Conservation (phyloP, 2,113 vertebrate genomes). For the Perccottus glenii region DNA sequence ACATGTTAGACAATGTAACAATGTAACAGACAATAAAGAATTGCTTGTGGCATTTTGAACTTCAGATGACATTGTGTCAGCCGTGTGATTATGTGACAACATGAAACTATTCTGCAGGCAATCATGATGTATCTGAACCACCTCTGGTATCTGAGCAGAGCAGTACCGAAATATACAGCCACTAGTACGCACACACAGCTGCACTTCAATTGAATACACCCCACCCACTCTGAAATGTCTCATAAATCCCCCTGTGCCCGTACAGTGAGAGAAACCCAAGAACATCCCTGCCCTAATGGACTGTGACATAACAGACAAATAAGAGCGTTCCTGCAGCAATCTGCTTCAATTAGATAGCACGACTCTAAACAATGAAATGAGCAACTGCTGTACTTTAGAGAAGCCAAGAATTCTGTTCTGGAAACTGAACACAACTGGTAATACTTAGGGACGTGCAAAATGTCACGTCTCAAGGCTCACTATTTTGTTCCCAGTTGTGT, state of each 20-base stretch:
- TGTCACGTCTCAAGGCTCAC: slow-evolving; percentile 12
- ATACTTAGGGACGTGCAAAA: neutral
- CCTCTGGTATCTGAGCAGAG: slow-evolving; percentile 10
- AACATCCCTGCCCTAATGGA: slow-evolving; percentile 31
- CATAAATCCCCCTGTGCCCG: slow-evolving; percentile 31
- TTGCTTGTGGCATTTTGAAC: slow-evolving; percentile 21
- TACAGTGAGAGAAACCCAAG: slow-evolving; percentile 38
- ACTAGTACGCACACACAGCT: slow-evolving; percentile 9
- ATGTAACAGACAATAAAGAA: neutral
- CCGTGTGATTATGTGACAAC: slow-evolving; percentile 20
- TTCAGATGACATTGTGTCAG: slow-evolving; percentile 12
- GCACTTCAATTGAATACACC: slow-evolving; percentile 8
- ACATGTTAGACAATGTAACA: neutral
- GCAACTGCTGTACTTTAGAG: slow-evolving; percentile 30
- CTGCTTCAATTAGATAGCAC: slow-evolving; percentile 26
- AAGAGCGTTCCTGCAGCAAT: slow-evolving; percentile 41
- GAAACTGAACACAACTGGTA: neutral
- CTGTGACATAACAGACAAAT: slow-evolving; percentile 57
- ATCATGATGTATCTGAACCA: slow-evolving; percentile 26
- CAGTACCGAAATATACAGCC: slow-evolving; percentile 16
- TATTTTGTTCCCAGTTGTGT: neutral
- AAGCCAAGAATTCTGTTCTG: slow-evolving; percentile 22
- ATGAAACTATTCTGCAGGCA: slow-evolving; percentile 16
- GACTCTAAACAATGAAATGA: slow-evolving; percentile 33
- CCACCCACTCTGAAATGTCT: slow-evolving; percentile 30